A percentile compares a stretch with the other conserved stretches of the same genome.
Conservation (phyloP, 2,797 vertebrate species). For the Trematomus bernacchii region DNA sequence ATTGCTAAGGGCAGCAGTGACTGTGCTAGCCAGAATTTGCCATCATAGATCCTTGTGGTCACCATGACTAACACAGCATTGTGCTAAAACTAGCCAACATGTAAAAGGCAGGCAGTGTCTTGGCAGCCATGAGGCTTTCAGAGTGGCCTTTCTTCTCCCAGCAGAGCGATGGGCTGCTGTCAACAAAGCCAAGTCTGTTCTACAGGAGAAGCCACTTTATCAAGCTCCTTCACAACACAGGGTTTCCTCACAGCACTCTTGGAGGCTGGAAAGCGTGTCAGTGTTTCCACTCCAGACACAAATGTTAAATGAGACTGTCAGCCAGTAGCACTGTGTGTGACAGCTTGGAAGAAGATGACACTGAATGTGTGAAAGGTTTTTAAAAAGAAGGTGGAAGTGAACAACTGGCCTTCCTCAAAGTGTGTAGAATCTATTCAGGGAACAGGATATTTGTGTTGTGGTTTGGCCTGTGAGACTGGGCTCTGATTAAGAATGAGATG, state of each 20-base stretch:
- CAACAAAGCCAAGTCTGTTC: conserved; percentile 82
- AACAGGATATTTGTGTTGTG: conserved; percentile 42
- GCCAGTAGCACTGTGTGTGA: conserved; percentile 32
- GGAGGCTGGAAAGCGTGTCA: conserved; percentile 51
- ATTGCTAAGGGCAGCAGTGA: conserved; percentile 46
- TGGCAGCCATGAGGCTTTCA: conserved; percentile 66
- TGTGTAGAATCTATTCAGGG: conserved; percentile 45
- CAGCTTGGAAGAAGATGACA: conserved; percentile 49
- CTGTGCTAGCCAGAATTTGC: conserved; percentile 39
- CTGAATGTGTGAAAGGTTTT: conserved; percentile 36
- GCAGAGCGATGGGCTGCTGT: conserved; percentile 63
- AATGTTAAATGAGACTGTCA: conserved; percentile 51
- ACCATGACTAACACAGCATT: conserved; percentile 58
- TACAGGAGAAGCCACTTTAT: conserved; percentile 75
- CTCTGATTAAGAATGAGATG: conserved; percentile 28
- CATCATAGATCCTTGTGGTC: conserved; percentile 49
- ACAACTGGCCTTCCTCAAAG: conserved; percentile 22
- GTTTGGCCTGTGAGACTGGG: conserved; percentile 6
- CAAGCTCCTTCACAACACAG: conserved; percentile 73
- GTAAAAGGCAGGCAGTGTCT: conserved; percentile 77
- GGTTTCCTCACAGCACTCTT: conserved; percentile 50
- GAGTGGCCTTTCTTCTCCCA: conserved; percentile 74
- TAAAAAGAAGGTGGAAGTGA: conserved; percentile 51
- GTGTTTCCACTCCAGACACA: conserved; percentile 70
- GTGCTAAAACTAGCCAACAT: conserved; percentile 55